Percentiles rank a stretch among this genome's conserved stretches.
These are phyloP conservation scores for Daubentonia madagascariensis DNA, from an alignment of 2,113 vertebrate genomes.

Conservation along the genomic window DNA sequence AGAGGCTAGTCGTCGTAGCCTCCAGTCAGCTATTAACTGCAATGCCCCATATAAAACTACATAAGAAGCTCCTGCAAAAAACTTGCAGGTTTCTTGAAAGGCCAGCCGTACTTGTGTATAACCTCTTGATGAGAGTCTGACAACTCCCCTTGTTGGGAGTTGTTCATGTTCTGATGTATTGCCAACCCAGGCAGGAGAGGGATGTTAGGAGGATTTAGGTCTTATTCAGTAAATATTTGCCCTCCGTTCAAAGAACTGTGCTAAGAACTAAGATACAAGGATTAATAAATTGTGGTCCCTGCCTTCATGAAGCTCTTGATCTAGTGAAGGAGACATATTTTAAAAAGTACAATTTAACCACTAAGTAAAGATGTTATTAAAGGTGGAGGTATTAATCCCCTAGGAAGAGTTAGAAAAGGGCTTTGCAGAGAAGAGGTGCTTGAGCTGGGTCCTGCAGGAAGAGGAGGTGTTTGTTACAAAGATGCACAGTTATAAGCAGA, in stretches of 20 bases:
- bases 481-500: neutral
- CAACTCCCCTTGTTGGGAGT: neutral
- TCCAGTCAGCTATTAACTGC: neutral
- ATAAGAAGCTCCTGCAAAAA: neutral
- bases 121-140: neutral
- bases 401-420: neutral
- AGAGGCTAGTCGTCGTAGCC: neutral
- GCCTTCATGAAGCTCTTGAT: neutral
- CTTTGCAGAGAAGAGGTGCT: neutral
- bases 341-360: neutral
- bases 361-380: neutral
- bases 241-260: neutral
- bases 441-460: neutral
- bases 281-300: neutral
- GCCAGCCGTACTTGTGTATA: neutral
- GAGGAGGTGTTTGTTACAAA: neutral
- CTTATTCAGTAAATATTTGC: neutral
- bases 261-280: neutral
- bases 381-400: neutral
- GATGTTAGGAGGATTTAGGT: neutral
- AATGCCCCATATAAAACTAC: neutral
- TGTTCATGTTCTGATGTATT: neutral
- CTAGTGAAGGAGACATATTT: neutral
- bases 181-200: neutral
- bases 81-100: conserved; percentile 10